Percentiles rank a stretch among this genome's conserved stretches.
Conservation (phyloP, 2,888 invertebrate genomes). For the Neocrepidodera transversa region DNA sequence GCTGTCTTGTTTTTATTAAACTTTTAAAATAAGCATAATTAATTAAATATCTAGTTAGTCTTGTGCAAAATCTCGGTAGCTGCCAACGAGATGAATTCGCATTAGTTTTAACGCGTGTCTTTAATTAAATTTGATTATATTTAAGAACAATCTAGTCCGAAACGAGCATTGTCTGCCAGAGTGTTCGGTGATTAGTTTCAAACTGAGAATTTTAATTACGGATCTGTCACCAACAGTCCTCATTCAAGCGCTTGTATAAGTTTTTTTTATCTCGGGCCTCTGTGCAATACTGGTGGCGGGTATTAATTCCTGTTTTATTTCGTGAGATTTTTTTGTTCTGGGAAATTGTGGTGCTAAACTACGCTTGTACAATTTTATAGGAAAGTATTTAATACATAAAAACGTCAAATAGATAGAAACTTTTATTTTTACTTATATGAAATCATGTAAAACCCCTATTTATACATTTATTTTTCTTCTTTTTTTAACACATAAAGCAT, state of each 20-base stretch:
- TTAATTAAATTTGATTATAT: constrained; percentile 53
- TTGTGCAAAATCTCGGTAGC: constrained; percentile 12
- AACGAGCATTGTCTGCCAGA: constrained; percentile 44
- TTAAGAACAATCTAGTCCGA: constrained; percentile 48
- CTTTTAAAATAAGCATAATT: too few species aligned
- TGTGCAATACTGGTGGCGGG: constrained; percentile 5
- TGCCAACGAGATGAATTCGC: constrained; percentile 37
- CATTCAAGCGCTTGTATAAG: constrained; percentile 35
- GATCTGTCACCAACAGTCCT: constrained; percentile 52
- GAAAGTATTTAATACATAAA: too few species aligned
- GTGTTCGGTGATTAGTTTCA: constrained; percentile 49
- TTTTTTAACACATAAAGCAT: too few species aligned
- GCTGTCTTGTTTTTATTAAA: too few species aligned
- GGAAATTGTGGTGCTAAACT: background rate
- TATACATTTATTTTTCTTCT: too few species aligned
- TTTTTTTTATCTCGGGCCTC: constrained; percentile 19
- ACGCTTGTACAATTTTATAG: too few species aligned
- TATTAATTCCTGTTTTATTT: background rate
- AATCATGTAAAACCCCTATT: too few species aligned
- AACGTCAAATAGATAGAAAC: too few species aligned
- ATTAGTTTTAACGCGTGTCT: constrained; percentile 44
- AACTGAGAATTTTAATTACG: constrained; percentile 54
- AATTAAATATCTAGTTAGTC: too few species aligned
- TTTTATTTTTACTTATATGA: too few species aligned
- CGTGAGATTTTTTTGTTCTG: background rate